Evolutionary conservation across 2,888 invertebrate species (phyloP).

Genomic region (Phaedon cochleariae): DNA sequence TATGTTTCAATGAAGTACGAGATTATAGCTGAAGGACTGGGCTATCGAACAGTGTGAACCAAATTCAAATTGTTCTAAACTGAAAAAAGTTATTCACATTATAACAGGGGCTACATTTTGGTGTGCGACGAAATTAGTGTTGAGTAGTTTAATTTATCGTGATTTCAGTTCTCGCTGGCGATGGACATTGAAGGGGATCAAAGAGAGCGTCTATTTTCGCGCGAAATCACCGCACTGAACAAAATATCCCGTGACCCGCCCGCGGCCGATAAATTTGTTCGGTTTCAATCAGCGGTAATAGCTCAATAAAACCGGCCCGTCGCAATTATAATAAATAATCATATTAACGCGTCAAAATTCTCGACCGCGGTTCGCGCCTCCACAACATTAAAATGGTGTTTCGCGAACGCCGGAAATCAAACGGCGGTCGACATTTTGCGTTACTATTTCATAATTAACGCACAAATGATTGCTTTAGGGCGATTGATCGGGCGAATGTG

Average conservation of each 20-base stretch:
- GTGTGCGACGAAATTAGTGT: no score
- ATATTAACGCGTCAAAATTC: conserved; percentile 54
- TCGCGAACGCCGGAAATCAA: conserved; percentile 57
- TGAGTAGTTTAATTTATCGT: no score
- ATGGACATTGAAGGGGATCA: neutral
- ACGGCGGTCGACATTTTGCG: conserved; percentile 59
- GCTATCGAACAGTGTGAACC: no score
- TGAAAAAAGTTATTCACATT: no score
- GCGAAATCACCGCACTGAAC: neutral
- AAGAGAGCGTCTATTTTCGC: neutral
- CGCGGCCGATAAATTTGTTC: conserved; percentile 45
- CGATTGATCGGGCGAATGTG: conserved; percentile 55
- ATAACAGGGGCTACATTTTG: no score
- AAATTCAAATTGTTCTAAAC: no score
- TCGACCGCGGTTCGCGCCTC: conserved; percentile 49
- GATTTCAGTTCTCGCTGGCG: neutral
- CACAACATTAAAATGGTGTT: conserved; percentile 57
- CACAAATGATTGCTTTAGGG: conserved; percentile 59
- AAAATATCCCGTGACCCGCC: neutral
- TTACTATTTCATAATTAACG: conserved; percentile 60
- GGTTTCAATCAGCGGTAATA: conserved; percentile 50
- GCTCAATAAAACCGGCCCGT: conserved; percentile 49
- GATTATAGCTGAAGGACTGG: no score
- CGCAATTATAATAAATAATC: conserved; percentile 57
- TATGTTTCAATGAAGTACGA: no score